A percentile compares a stretch with the other conserved stretches of the same genome.
phyloP scores from a whole-genome alignment of 2,797 vertebrate genomes.

The Gastrophryne carolinensis region DNA sequence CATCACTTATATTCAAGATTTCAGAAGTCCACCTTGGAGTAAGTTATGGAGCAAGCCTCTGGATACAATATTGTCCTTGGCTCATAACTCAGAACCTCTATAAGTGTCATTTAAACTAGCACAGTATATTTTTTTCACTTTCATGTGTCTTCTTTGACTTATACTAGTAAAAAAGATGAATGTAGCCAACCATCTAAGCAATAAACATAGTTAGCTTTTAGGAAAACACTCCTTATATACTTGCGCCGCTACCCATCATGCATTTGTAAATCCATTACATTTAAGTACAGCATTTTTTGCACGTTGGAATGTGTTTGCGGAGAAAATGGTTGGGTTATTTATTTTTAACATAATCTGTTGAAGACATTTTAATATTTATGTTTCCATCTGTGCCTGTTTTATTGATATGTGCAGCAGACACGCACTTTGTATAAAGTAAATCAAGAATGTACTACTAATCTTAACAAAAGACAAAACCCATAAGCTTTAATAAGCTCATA shows the following conservation, averaged over 20 bases:
- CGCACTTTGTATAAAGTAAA: constrained; percentile 8
- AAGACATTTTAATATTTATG: constrained; percentile 40
- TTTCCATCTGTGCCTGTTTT: constrained; percentile 33
- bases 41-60: background rate
- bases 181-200: background rate
- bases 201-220: background rate
- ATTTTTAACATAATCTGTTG: constrained; percentile 38
- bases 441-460: constrained; percentile 20
- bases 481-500: constrained; percentile 36
- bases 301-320: constrained; percentile 13
- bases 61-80: constrained; percentile 3
- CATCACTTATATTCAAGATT: background rate
- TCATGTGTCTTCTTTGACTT: background rate
- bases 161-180: constrained; percentile 5
- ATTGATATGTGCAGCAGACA: constrained; percentile 20
- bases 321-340: constrained; percentile 28
- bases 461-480: constrained; percentile 18
- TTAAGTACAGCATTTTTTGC: constrained; percentile 16
- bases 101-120: constrained; percentile 2
- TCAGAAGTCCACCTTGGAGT: background rate
- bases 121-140: background rate
- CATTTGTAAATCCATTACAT: constrained; percentile 12
- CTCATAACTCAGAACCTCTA: constrained; percentile 7
- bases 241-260: background rate
- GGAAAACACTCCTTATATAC: background rate